Conservation (phyloP, 1,140 invertebrate genomes). For the Adelges cooleyi region DNA sequence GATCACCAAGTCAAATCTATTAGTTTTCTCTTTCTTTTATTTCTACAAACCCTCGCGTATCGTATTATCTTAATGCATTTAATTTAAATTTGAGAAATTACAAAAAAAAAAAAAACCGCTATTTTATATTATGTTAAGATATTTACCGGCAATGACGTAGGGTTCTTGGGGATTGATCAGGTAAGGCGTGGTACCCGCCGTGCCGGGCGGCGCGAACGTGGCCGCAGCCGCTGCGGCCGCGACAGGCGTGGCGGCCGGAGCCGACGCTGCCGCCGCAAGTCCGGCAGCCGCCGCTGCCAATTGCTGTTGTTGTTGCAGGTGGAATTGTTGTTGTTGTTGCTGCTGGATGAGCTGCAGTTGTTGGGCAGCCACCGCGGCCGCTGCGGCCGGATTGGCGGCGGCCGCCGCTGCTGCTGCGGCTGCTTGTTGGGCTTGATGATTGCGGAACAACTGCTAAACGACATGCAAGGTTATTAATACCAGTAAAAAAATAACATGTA, state of each 20-base stretch:
- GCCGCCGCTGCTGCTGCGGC: conserved; percentile 24
- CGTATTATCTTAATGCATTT: no score
- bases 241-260: conserved; percentile 56
- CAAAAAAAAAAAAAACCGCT: no score
- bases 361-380: conserved; percentile 41
- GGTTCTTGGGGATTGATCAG: conserved; percentile 74
- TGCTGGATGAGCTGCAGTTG: conserved; percentile 53
- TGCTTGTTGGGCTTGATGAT: conserved; percentile 42
- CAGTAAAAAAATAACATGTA: no score
- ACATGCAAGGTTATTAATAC: conserved; percentile 32
- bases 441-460: conserved; percentile 74
- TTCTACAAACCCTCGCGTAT: no score
- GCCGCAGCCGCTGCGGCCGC: conserved; percentile 36
- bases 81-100: no score
- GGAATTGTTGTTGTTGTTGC: conserved; percentile 50
- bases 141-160: conserved; percentile 45
- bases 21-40: no score
- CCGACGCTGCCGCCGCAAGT: conserved; percentile 32
- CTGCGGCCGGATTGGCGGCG: conserved; percentile 39
- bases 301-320: conserved; percentile 55
- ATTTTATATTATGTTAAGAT: no score
- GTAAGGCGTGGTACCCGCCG: conserved; percentile 65
- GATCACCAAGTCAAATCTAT: no score
- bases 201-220: conserved; percentile 36
- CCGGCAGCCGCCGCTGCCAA: conserved; percentile 38